phyloP scores from a whole-genome alignment of 2,888 invertebrate genomes.

The Macrophya annulata region DNA sequence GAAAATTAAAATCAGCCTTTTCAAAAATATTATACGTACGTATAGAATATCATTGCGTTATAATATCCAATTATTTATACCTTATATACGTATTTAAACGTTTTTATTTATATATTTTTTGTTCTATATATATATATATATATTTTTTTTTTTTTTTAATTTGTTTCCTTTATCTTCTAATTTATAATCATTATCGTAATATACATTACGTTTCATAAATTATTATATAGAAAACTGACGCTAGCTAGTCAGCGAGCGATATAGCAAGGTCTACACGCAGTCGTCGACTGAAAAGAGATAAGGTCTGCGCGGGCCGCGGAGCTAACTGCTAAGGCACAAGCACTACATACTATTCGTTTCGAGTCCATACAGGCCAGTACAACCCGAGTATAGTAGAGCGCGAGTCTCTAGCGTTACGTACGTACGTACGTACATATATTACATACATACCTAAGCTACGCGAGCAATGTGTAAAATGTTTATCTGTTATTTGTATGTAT shows the following conservation, averaged over 20 bases:
- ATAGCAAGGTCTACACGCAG: conserved; percentile 6
- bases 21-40: no score
- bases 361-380: background rate
- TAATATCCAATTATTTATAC: no score
- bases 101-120: background rate
- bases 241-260: background rate
- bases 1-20: no score
- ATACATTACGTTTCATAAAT: background rate
- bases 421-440: no score
- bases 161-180: background rate
- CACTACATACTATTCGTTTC: background rate
- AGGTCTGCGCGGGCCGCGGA: background rate
- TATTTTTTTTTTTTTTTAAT: background rate
- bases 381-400: background rate
- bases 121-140: background rate
- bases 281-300: conserved; percentile 10
- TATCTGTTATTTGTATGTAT: background rate
- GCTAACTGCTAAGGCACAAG: background rate
- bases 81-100: no score
- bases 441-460: no score
- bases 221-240: background rate
- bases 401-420: no score
- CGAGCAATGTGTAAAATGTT: conserved; percentile 3
- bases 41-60: no score
- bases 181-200: conserved; percentile 1